These are phyloP conservation scores for Peucedramus taeniatus DNA, from an alignment of 2,113 vertebrate genomes.

Conservation along the genomic window DNA sequence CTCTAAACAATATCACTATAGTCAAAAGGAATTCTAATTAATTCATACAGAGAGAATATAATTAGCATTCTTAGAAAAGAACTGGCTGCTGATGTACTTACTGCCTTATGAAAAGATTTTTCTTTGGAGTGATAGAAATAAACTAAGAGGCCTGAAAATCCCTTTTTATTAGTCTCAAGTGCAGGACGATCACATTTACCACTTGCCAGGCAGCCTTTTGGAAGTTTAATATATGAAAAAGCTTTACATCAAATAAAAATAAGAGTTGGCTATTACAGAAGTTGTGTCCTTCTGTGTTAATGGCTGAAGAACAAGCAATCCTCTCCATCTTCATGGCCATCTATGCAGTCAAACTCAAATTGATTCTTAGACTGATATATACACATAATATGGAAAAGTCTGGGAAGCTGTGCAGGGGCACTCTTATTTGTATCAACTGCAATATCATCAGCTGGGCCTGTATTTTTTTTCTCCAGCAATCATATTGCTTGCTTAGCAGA, in stretches of 20 bases:
- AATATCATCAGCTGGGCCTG: conserved; percentile 1
- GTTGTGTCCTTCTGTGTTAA: conserved; percentile 37
- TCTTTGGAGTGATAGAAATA: conserved; percentile 39
- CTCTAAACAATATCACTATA: conserved; percentile 65
- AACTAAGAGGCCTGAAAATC: conserved; percentile 22
- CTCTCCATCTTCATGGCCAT: conserved; percentile 45
- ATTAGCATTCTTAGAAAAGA: conserved; percentile 68
- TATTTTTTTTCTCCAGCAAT: neutral
- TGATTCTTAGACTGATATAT: conserved; percentile 54
- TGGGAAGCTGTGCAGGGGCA: conserved; percentile 22
- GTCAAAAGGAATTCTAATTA: conserved; percentile 66
- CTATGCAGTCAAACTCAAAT: conserved; percentile 48
- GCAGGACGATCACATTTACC: neutral
- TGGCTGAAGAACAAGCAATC: conserved; percentile 16
- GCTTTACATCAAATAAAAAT: conserved; percentile 27
- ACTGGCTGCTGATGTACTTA: conserved; percentile 15
- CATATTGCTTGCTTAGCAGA: conserved; percentile 7
- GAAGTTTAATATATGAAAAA: conserved; percentile 27
- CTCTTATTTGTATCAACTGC: conserved; percentile 15
- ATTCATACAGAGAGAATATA: conserved; percentile 62
- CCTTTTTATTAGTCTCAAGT: conserved; percentile 17
- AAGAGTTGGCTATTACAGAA: conserved; percentile 1
- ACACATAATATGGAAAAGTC: conserved; percentile 22
- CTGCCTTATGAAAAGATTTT: conserved; percentile 3
- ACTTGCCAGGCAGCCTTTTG: neutral